phyloP scores from a whole-genome alignment of 2,888 invertebrate genomes.

The Leptinotarsa juncta region DNA sequence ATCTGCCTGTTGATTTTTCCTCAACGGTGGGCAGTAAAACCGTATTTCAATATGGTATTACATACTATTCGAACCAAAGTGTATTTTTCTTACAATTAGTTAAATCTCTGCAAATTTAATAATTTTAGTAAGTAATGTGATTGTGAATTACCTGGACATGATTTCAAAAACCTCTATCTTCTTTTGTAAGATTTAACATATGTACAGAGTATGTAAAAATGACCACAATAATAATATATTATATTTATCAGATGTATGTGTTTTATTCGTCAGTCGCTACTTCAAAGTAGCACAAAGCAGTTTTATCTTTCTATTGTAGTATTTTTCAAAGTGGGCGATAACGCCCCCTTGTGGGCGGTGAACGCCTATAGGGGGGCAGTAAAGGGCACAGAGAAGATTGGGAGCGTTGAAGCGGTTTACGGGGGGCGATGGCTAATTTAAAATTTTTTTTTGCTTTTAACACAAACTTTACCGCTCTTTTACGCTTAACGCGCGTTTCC shows the following conservation, averaged over 20 bases:
- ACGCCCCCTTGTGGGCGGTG: no score
- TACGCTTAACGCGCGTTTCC: no score
- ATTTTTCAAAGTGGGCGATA: no score
- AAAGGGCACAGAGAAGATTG: no score
- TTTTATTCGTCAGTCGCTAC: no score
- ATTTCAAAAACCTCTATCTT: slow-evolving; percentile 41
- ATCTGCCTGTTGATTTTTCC: slow-evolving; percentile 39
- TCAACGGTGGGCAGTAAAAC: slow-evolving; percentile 41
- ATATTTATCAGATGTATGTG: slow-evolving; percentile 46
- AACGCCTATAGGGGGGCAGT: no score
- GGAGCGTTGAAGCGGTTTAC: no score
- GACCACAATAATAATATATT: slow-evolving; percentile 55
- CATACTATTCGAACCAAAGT: slow-evolving; percentile 57
- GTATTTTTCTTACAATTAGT: slow-evolving; percentile 53
- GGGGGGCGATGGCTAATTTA: no score
- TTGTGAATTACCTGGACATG: slow-evolving; percentile 41
- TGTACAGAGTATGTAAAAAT: slow-evolving; percentile 55
- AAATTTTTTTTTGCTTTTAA: no score
- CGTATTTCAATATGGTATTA: slow-evolving; percentile 61
- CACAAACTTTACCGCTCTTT: no score
- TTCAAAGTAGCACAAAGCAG: no score
- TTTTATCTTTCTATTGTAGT: no score
- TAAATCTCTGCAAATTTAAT: slow-evolving; percentile 37
- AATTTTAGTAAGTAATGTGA: slow-evolving; percentile 42
- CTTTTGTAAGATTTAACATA: slow-evolving; percentile 48